Conservation (phyloP, 2,888 invertebrate genomes). For the Drosophila antonietae region DNA sequence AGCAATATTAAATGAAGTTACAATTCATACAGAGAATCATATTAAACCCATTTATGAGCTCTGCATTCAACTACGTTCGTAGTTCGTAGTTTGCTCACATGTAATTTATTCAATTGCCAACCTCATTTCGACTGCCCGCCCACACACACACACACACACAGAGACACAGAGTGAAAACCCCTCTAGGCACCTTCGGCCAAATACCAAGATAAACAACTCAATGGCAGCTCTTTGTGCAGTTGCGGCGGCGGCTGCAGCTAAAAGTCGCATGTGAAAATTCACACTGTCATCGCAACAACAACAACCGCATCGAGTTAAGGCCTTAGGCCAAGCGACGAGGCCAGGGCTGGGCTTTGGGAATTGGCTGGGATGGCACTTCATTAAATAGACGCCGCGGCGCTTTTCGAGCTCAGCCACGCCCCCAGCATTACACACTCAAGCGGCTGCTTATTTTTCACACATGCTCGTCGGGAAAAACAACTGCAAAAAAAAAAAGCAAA, state of each 20-base stretch:
- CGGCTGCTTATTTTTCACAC: slow-evolving; percentile 79
- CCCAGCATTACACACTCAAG: slow-evolving; percentile 59
- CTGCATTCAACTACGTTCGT: not conserved
- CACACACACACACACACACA: not conserved
- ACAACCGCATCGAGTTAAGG: slow-evolving; percentile 36
- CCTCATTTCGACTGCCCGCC: slow-evolving; percentile 25
- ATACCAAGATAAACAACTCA: slow-evolving; percentile 39
- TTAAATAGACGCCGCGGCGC: slow-evolving; percentile 79
- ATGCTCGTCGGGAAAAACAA: slow-evolving; percentile 64
- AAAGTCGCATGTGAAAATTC: slow-evolving; percentile 72
- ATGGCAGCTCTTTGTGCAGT: slow-evolving; percentile 37
- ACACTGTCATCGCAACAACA: slow-evolving; percentile 55
- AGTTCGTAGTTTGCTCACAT: not conserved
- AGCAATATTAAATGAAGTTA: too few relatives aligned
- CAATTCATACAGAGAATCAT: not conserved
- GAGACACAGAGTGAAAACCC: not conserved
- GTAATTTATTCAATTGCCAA: slow-evolving; percentile 27
- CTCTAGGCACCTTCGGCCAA: slow-evolving; percentile 29
- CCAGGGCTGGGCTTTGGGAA: slow-evolving; percentile 27
- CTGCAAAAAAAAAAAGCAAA: slow-evolving; percentile 14
- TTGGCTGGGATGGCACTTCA: slow-evolving; percentile 69
- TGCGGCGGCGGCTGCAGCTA: slow-evolving; percentile 35
- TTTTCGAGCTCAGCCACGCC: slow-evolving; percentile 66
- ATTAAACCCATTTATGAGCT: slow-evolving; percentile 1
- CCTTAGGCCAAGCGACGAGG: slow-evolving; percentile 24